Percentiles rank a stretch among this genome's conserved stretches.
These are phyloP conservation scores for Pachycephus smyrnensis DNA, from an alignment of 2,888 invertebrate species.

Conservation along the genomic window DNA sequence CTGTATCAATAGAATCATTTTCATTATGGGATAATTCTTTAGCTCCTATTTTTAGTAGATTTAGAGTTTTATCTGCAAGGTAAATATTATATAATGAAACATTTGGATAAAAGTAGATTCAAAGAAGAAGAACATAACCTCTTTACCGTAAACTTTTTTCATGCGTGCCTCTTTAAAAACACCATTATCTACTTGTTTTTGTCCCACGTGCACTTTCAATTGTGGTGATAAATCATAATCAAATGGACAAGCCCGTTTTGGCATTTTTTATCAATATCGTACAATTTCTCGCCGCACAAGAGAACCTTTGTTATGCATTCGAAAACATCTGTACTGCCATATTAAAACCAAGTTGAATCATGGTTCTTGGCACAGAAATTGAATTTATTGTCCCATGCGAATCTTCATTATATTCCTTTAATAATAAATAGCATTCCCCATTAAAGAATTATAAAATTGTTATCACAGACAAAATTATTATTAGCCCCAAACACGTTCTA, in stretches of 20 bases:
- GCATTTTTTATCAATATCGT: conserved; percentile 34
- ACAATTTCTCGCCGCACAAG: background rate
- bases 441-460: background rate
- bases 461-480: background rate
- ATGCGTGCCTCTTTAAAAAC: conserved; percentile 49
- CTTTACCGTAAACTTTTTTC: conserved; percentile 54
- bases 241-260: conserved; percentile 54
- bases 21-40: conserved; percentile 38
- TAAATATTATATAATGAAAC: background rate
- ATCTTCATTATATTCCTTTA: background rate
- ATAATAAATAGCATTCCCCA: background rate
- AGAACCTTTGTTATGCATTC: background rate
- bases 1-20: conserved; percentile 26
- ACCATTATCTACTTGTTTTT: conserved; percentile 50
- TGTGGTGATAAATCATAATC: conserved; percentile 51
- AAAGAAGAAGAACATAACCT: conserved; percentile 30
- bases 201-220: conserved; percentile 52
- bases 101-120: background rate
- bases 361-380: background rate
- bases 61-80: conserved; percentile 46
- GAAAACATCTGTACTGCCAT: background rate
- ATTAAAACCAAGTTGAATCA: background rate
- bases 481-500: background rate
- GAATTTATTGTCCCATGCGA: background rate
- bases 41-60: conserved; percentile 47